These are phyloP conservation scores for Grallaria varia DNA, from an alignment of 2,113 vertebrate genomes.

Conservation along the genomic window DNA sequence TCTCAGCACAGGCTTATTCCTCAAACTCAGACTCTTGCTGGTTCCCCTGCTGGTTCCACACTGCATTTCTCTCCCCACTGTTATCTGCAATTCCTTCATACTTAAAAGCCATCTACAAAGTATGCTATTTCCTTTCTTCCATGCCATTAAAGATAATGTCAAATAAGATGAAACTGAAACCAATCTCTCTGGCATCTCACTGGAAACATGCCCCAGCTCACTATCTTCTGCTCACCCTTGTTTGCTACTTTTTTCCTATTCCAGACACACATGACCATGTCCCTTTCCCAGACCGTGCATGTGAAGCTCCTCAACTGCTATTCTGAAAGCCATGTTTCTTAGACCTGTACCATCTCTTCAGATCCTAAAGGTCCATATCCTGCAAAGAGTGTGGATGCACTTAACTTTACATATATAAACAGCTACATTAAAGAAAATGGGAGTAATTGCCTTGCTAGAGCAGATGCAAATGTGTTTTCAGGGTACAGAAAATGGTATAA, in stretches of 20 bases:
- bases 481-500: constrained; percentile 32
- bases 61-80: not conserved
- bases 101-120: constrained; percentile 29
- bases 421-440: constrained; percentile 38
- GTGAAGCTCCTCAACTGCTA: not conserved
- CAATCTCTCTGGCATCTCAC: constrained; percentile 3
- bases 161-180: constrained; percentile 37
- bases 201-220: not conserved
- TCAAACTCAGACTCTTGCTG: not conserved
- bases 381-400: not conserved
- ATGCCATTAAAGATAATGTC: constrained; percentile 57
- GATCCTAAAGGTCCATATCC: not conserved
- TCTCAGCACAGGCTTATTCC: not conserved
- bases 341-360: not conserved
- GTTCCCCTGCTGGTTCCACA: not conserved
- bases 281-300: not conserved
- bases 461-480: constrained; percentile 54
- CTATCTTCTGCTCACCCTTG: not conserved
- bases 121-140: constrained; percentile 59
- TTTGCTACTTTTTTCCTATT: not conserved
- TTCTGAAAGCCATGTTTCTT: not conserved
- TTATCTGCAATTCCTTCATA: constrained; percentile 36
- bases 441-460: constrained; percentile 35
- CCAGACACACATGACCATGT: not conserved
- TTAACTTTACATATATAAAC: constrained; percentile 19